These are phyloP conservation scores for Dorcus parallelipipedus DNA, from an alignment of 2,888 invertebrate species.

Conservation along the genomic window DNA sequence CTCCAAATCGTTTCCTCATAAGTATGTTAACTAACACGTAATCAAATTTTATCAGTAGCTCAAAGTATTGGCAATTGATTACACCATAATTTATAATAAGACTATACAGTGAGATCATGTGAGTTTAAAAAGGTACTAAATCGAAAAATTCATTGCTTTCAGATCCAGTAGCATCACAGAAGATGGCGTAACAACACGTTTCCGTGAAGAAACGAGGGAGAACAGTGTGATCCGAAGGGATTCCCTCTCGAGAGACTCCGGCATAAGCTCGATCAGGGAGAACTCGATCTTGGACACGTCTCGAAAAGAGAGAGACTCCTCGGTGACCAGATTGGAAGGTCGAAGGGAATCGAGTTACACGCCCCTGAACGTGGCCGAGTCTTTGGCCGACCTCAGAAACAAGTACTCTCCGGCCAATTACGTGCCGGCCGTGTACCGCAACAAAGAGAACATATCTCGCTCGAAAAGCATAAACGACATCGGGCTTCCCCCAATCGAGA, in stretches of 20 bases:
- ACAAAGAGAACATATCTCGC: conserved; percentile 40
- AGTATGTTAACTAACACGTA: too few species aligned
- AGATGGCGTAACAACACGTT: conserved; percentile 48
- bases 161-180: conserved; percentile 47
- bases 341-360: conserved; percentile 19
- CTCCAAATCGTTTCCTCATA: too few species aligned
- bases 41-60: too few species aligned
- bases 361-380: conserved; percentile 41
- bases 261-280: conserved; percentile 42
- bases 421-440: conserved; percentile 54
- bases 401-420: conserved; percentile 76
- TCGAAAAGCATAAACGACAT: conserved; percentile 62
- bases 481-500: conserved; percentile 48
- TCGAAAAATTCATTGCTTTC: conserved; percentile 15
- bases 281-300: conserved; percentile 48
- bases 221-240: conserved; percentile 38
- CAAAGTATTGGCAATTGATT: too few species aligned
- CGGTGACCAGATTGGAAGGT: conserved; percentile 30
- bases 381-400: conserved; percentile 64
- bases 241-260: conserved; percentile 38
- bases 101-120: too few species aligned
- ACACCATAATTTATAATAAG: too few species aligned
- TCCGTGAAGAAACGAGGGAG: conserved; percentile 47
- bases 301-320: conserved; percentile 57
- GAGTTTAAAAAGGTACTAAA: not conserved